These are phyloP conservation scores for Orchesella cincta DNA, from an alignment of 1,140 invertebrate genomes.

Conservation along the genomic window DNA sequence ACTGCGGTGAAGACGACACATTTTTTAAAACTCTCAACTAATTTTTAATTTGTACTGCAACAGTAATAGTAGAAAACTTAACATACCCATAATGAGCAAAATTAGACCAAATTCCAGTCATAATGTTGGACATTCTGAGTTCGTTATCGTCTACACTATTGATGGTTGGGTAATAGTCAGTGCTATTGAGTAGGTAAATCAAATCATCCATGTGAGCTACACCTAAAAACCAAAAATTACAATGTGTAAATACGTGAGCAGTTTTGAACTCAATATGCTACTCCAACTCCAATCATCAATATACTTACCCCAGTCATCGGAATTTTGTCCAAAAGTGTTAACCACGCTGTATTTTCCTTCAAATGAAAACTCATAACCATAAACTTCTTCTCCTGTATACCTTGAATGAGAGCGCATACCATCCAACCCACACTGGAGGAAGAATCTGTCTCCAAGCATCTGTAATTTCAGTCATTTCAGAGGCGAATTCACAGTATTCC, in stretches of 20 bases:
- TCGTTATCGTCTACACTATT: constrained; percentile 33
- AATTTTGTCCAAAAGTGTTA: constrained; percentile 41
- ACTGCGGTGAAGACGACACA: no score
- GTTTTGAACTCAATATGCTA: no score
- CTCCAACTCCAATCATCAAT: no score
- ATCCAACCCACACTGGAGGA: constrained; percentile 36
- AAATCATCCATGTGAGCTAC: constrained; percentile 44
- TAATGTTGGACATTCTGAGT: constrained; percentile 32
- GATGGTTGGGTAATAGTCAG: constrained; percentile 37
- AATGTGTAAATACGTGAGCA: background rate
- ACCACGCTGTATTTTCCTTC: constrained; percentile 41
- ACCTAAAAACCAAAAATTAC: constrained; percentile 32
- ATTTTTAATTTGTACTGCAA: background rate
- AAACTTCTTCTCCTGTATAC: constrained; percentile 35
- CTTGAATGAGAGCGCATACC: constrained; percentile 40
- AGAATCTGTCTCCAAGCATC: constrained; percentile 45
- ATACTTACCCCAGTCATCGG: constrained; percentile 48
- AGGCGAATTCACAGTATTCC: background rate
- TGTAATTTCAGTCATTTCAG: constrained; percentile 7
- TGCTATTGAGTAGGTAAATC: constrained; percentile 43
- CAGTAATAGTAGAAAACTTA: background rate
- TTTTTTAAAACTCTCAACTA: no score
- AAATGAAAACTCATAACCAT: constrained; percentile 40
- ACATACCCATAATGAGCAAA: constrained; percentile 44
- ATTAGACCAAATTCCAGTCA: constrained; percentile 45